phyloP scores from a whole-genome alignment of 1,140 invertebrate species.

The Marisa cornuarietis region DNA sequence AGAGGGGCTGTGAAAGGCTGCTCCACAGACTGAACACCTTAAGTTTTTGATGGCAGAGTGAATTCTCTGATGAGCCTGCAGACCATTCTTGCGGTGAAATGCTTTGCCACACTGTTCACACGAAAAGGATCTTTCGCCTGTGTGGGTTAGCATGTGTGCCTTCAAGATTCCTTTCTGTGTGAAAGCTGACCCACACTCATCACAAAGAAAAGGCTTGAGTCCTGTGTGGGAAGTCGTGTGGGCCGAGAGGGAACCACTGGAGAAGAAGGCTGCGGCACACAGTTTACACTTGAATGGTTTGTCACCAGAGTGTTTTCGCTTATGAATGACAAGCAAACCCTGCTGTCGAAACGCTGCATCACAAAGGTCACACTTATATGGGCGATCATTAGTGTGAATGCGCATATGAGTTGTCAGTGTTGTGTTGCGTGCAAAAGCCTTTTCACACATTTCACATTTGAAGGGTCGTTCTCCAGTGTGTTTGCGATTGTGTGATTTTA shows the following conservation, averaged over 20 bases:
- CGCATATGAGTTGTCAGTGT: constrained; percentile 18
- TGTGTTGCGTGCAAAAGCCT: constrained; percentile 23
- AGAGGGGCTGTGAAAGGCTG: constrained; percentile 7
- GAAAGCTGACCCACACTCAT: constrained; percentile 23
- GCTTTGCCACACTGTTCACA: constrained; percentile 25
- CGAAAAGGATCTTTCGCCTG: constrained; percentile 4
- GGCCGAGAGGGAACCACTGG: constrained; percentile 12
- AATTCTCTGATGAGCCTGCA: constrained; percentile 17
- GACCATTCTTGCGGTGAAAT: constrained; percentile 7
- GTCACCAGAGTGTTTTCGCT: constrained; percentile 75
- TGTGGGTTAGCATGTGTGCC: constrained; percentile 24
- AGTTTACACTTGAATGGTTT: constrained; percentile 72
- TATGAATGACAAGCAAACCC: constrained; percentile 11
- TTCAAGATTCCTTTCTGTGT: constrained; percentile 14
- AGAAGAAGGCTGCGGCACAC: constrained; percentile 21
- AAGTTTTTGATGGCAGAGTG: constrained; percentile 16
- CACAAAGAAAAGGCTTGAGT: constrained; percentile 21
- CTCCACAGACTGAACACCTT: constrained; percentile 15
- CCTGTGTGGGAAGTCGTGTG: constrained; percentile 25
- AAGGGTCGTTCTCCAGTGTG: constrained; percentile 79
- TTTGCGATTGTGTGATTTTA: neutral
- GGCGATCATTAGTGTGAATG: constrained; percentile 22
- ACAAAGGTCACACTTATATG: constrained; percentile 24
- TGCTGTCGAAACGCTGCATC: constrained; percentile 21
- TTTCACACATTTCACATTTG: constrained; percentile 67